Conservation (phyloP, 2,888 invertebrate genomes). For the Athalia rosae region DNA sequence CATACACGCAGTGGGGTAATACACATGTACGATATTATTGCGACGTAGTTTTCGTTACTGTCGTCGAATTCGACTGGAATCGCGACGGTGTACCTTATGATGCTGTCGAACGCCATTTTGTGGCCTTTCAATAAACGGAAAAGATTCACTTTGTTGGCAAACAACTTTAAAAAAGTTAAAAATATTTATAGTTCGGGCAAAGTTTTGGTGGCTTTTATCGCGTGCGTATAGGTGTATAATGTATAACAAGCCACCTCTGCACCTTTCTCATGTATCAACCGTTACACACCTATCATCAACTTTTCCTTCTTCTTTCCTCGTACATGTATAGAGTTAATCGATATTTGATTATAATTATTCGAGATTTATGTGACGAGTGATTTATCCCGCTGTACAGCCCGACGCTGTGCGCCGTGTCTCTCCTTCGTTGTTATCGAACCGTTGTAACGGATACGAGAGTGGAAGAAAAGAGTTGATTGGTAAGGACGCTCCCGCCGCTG, state of each 20-base stretch:
- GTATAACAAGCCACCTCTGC: too few species aligned
- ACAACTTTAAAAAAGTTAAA: conserved; percentile 28
- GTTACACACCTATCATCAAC: background rate
- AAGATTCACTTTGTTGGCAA: conserved; percentile 3
- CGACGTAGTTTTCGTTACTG: background rate
- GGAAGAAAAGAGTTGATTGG: conserved; percentile 29
- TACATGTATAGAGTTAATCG: conserved; percentile 18
- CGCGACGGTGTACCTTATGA: background rate
- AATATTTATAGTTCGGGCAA: background rate
- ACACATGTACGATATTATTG: background rate
- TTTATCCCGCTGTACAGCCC: background rate
- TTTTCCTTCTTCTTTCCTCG: conserved; percentile 2
- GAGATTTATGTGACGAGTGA: conserved; percentile 16
- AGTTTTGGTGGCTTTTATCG: conserved; percentile 17
- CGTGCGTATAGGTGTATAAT: background rate
- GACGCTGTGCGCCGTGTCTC: background rate
- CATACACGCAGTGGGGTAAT: background rate
- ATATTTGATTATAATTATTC: conserved; percentile 34
- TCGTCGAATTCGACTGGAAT: background rate
- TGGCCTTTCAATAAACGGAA: conserved; percentile 27
- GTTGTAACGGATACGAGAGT: conserved; percentile 29
- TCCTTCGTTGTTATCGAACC: background rate
- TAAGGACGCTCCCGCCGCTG: conserved; percentile 3
- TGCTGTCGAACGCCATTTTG: conserved; percentile 31
- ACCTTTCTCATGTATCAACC: background rate